Base-by-base conservation (phyloP, 2,113 vertebrate species). In the Coracopsis vasa region DNA sequence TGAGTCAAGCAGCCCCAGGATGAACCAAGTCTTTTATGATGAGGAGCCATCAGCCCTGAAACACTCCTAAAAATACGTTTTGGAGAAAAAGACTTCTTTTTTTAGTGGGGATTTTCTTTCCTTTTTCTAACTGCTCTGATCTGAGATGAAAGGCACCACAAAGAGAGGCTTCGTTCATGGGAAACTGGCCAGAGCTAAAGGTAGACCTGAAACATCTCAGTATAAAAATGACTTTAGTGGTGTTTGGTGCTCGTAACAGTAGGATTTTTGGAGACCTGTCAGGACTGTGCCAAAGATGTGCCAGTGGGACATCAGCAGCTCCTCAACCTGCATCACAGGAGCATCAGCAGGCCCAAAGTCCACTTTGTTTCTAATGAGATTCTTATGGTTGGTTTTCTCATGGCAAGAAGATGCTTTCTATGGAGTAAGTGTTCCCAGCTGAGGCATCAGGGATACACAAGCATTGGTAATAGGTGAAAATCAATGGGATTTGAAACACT, bases 231-330 rank as follows among this genome's bases (percentile, higher is more conserved):
- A 50, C 39, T 67, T 23, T 12, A 42, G 19, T 54, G 23, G 42
- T 11, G 62, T 11, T 2, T 14, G 31, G 9, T 29, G 48, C 16
- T 60, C 14, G 0, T 0, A 48, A 9, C 25, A 42, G 3, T 7
- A 4, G 4, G n/a, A 21, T 27, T 71, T 70, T 28, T 37, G 71
- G 71, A 27, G 54, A 42, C 7, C 37, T 51, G 77, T 39, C 54
- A 33, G 18, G 51, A 64, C 56, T 11, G 25, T 61, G 44, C 33
- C 45, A 35, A 48, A 75, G 66, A 56, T 21, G 50, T 74, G 39
- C 66, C 71, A 56, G 41, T 8, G 8, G 58, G 71, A 65, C 31
- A 41, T 5, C 73, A 47, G 1, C 50, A 54, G 2, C 66, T 47
- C 39, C 77, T 45, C 78, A 33, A 9, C 0, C 0, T 29, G 9